Percentiles rank a stretch among this genome's conserved stretches.
These are phyloP conservation scores for Drosophila auraria DNA, from an alignment of 1,140 invertebrate species.

Conservation along the genomic window DNA sequence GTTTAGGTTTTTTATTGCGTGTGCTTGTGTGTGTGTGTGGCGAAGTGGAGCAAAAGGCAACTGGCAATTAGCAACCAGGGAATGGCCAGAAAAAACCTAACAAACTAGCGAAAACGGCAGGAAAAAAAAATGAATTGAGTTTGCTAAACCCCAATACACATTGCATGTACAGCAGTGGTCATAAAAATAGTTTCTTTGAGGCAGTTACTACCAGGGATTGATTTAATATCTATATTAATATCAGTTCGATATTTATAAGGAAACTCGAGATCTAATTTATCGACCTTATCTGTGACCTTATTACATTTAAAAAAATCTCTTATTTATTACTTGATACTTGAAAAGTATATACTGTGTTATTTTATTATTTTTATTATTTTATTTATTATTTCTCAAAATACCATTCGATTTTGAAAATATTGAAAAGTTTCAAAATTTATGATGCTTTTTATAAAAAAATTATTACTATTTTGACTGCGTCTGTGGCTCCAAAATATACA, in stretches of 20 bases:
- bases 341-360: no score
- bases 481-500: conserved; percentile 5
- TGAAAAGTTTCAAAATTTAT: no score
- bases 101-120: conserved; percentile 27
- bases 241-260: no score
- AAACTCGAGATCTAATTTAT: no score
- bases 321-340: no score
- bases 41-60: conserved; percentile 63
- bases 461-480: neutral
- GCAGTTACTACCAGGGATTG: no score
- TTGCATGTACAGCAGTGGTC: conserved; percentile 20
- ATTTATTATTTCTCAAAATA: neutral
- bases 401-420: no score
- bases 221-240: no score
- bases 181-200: neutral
- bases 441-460: neutral
- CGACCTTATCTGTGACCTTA: no score
- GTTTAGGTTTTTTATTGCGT: conserved; percentile 36
- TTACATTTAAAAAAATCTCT: no score
- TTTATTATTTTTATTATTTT: neutral
- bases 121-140: conserved; percentile 34
- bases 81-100: conserved; percentile 31
- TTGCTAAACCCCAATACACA: conserved; percentile 44
- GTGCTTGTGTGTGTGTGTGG: conserved; percentile 22
- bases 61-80: conserved; percentile 59